These are phyloP conservation scores for Cheumatopsyche charites DNA, from an alignment of 1,140 invertebrate species.

Conservation along the genomic window DNA sequence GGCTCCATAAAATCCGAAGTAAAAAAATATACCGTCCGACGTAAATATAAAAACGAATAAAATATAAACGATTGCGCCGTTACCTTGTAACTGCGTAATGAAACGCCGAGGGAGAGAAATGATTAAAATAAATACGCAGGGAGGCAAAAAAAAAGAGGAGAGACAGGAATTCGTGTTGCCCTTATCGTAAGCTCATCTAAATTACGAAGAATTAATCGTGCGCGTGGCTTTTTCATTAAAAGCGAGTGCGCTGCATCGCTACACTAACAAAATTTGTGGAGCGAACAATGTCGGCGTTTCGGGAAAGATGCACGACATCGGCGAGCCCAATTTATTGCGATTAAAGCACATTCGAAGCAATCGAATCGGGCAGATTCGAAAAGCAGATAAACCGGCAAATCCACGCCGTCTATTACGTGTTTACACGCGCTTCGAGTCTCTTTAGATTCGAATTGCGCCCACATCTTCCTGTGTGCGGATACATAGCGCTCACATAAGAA, in stretches of 20 bases:
- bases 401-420: neutral
- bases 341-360: neutral
- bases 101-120: too few relatives aligned
- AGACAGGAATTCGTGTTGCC: slow-evolving; percentile 13
- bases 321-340: neutral
- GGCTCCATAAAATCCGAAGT: slow-evolving; percentile 1
- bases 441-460: neutral
- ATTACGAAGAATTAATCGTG: slow-evolving; percentile 20
- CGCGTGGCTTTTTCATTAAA: slow-evolving; percentile 18
- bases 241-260: slow-evolving; percentile 6
- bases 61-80: slow-evolving; percentile 2
- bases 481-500: too few relatives aligned
- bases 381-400: slow-evolving; percentile 4
- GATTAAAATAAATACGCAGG: too few relatives aligned
- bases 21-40: neutral
- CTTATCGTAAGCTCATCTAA: slow-evolving; percentile 25
- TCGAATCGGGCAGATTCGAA: neutral
- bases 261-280: neutral
- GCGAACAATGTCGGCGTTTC: neutral
- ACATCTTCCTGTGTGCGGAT: neutral
- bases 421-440: neutral
- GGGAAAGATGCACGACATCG: slow-evolving; percentile 13
- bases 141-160: neutral
- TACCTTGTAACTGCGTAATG: neutral
- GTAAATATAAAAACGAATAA: slow-evolving; percentile 13